Evolutionary conservation across 92 coral and sea anemone species (phyloP).

Genomic region (Paramuricea clavata): DNA sequence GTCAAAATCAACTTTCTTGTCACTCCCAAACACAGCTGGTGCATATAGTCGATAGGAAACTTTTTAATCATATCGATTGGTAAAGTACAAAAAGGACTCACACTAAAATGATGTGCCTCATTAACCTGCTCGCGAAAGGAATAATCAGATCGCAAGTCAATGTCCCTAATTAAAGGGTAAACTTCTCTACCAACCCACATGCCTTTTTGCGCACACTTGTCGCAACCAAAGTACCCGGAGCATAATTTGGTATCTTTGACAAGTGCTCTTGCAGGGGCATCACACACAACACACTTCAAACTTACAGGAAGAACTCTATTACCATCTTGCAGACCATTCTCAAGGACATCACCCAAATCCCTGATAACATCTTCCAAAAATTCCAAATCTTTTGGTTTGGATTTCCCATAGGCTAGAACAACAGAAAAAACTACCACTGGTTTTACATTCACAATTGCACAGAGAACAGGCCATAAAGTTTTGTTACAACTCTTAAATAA

Average conservation of each 20-base stretch:
- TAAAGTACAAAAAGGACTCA: slow-evolving; percentile 19
- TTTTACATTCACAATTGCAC: slow-evolving; percentile 29
- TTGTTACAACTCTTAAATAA: slow-evolving; percentile 22
- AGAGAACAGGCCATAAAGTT: slow-evolving; percentile 30
- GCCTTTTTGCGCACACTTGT: slow-evolving; percentile 12
- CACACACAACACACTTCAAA: slow-evolving; percentile 22
- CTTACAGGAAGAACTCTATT: not conserved
- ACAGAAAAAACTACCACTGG: slow-evolving; percentile 12
- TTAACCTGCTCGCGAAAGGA: slow-evolving; percentile 2
- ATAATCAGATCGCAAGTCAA: slow-evolving; percentile 4
- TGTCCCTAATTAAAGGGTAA: not conserved
- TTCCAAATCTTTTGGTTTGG: slow-evolving; percentile 27
- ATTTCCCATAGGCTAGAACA: slow-evolving; percentile 4
- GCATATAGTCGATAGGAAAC: slow-evolving; percentile 34
- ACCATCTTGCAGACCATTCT: not conserved
- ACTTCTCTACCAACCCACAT: slow-evolving; percentile 4
- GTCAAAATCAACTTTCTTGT: slow-evolving; percentile 4
- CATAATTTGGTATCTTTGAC: slow-evolving; percentile 22
- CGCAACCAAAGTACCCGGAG: slow-evolving; percentile 11
- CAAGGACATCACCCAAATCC: not conserved
- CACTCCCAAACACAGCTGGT: slow-evolving; percentile 20
- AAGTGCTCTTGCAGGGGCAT: slow-evolving; percentile 34
- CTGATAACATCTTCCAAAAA: slow-evolving; percentile 10
- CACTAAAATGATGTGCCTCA: slow-evolving; percentile 5
- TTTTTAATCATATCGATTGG: slow-evolving; percentile 20